Percentiles rank a stretch among this genome's conserved stretches.
These are phyloP conservation scores for Macaria notata DNA, from an alignment of 2,888 invertebrate genomes.

Conservation along the genomic window DNA sequence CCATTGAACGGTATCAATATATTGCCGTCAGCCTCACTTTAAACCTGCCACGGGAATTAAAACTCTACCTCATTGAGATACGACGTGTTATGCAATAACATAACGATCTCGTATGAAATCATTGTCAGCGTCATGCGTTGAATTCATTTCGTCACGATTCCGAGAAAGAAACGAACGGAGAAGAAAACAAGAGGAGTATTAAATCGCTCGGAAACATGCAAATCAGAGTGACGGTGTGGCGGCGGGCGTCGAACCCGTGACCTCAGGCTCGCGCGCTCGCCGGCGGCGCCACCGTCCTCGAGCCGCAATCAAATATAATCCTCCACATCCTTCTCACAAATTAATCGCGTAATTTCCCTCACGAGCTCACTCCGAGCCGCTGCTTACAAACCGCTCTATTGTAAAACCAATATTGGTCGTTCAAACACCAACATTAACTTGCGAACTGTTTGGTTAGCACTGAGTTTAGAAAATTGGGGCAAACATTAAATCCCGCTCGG, in stretches of 20 bases:
- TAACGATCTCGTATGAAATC: constrained; percentile 26
- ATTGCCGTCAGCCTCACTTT: constrained; percentile 11
- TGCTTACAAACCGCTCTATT: constrained; percentile 17
- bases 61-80: constrained; percentile 8
- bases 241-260: constrained; percentile 58
- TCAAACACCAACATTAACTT: constrained; percentile 22
- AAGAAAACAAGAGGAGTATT: constrained; percentile 56
- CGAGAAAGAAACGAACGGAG: constrained; percentile 48
- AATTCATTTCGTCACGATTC: constrained; percentile 55
- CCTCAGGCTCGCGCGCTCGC: constrained; percentile 33
- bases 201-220: constrained; percentile 60
- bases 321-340: neutral
- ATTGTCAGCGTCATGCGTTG: constrained; percentile 40
- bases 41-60: constrained; percentile 8
- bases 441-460: constrained; percentile 15
- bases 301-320: neutral
- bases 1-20: constrained; percentile 27
- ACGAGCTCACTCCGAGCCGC: too few relatives aligned
- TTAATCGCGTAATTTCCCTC: neutral
- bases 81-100: constrained; percentile 8
- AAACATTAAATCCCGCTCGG: constrained; percentile 37
- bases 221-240: constrained; percentile 56
- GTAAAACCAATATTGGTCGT: constrained; percentile 23
- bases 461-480: constrained; percentile 22
- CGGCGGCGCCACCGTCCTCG: neutral